Percentiles rank a stretch among this genome's conserved stretches.
These are phyloP conservation scores for Hylomyscus alleni DNA, from an alignment of 2,797 vertebrate genomes.

Conservation along the genomic window DNA sequence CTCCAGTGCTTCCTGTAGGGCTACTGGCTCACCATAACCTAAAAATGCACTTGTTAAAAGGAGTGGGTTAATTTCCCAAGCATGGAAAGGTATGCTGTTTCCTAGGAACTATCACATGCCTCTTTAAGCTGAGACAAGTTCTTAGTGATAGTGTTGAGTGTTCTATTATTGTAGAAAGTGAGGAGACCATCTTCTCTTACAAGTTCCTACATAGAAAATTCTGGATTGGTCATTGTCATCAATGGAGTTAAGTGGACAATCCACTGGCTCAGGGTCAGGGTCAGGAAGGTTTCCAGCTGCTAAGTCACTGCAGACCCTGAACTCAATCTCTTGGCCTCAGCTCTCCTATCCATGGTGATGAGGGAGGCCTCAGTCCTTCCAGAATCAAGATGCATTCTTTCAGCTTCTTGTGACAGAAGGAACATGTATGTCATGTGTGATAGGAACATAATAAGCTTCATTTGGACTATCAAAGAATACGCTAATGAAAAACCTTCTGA, in stretches of 20 bases:
- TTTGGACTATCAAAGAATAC: background rate
- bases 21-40: background rate
- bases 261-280: background rate
- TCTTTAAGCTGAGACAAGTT: background rate
- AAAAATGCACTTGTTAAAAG: background rate
- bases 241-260: background rate
- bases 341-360: background rate
- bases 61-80: background rate
- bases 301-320: background rate
- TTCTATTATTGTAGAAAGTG: background rate
- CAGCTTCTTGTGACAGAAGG: background rate
- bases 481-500: constrained; percentile 1
- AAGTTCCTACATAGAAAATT: background rate
- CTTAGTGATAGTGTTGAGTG: background rate
- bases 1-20: background rate
- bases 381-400: background rate
- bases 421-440: background rate
- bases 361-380: background rate
- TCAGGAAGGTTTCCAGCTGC: background rate
- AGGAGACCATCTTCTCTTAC: background rate
- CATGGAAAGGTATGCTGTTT: background rate
- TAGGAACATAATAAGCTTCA: background rate
- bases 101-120: background rate
- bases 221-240: background rate
- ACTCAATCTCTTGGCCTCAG: background rate